phyloP scores from a whole-genome alignment of 2,888 invertebrate genomes.

The Selenia dentaria region DNA sequence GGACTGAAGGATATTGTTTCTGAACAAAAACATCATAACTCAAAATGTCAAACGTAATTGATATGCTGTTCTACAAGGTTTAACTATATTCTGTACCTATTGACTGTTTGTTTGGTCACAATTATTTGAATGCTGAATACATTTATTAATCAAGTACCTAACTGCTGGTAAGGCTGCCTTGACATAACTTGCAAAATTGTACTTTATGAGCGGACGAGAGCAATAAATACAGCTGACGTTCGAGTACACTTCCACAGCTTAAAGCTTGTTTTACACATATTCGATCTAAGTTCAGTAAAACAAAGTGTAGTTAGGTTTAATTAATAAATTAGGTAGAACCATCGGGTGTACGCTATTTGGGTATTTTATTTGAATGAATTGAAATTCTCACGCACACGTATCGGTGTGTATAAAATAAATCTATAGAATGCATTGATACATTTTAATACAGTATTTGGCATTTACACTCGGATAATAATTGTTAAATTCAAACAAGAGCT shows the following conservation, averaged over 20 bases:
- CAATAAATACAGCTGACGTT: constrained; percentile 17
- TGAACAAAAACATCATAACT: constrained; percentile 16
- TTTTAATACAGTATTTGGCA: too few species aligned
- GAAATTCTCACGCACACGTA: too few species aligned
- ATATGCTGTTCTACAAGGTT: constrained; percentile 13
- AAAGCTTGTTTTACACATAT: too few species aligned
- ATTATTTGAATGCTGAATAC: constrained; percentile 20
- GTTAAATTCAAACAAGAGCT: constrained; percentile 65
- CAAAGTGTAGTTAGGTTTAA: too few species aligned
- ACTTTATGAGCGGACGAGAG: constrained; percentile 22
- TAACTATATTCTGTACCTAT: constrained; percentile 11
- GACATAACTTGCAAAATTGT: constrained; percentile 26
- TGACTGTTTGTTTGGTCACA: constrained; percentile 22
- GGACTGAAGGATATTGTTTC: constrained; percentile 8
- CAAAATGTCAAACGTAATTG: constrained; percentile 20
- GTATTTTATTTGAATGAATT: too few species aligned
- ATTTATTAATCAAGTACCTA: constrained; percentile 26
- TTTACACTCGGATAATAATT: too few species aligned
- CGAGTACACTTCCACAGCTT: constrained; percentile 1
- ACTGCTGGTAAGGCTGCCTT: constrained; percentile 22
- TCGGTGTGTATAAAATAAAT: too few species aligned
- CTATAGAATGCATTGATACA: too few species aligned
- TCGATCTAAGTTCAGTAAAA: too few species aligned
- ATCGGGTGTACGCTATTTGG: too few species aligned
- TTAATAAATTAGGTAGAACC: too few species aligned